Percentiles rank a stretch among this genome's conserved stretches.
Conservation (phyloP, 2,113 vertebrate genomes). For the Sterrhoptilus dennistouni region DNA sequence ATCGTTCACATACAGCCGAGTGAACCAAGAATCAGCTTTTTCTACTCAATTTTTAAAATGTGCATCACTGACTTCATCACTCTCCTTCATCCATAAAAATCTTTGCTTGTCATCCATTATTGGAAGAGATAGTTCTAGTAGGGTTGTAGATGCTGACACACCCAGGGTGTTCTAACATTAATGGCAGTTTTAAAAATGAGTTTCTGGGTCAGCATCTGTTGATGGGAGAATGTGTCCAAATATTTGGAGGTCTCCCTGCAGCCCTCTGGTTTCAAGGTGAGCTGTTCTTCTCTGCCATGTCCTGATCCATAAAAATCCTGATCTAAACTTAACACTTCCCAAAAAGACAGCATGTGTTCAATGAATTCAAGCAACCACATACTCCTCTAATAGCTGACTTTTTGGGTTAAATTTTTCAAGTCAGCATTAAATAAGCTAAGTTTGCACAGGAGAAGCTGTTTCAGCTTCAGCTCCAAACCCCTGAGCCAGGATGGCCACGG, state of each 20-base stretch:
- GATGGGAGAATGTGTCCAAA: neutral
- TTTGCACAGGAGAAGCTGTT: neutral
- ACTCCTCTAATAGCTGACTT: neutral
- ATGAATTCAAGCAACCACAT: neutral
- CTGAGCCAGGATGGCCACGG: neutral
- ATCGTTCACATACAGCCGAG: rapidly evolving
- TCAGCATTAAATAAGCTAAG: neutral
- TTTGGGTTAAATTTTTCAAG: neutral
- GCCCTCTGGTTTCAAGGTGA: neutral
- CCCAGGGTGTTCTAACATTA: neutral
- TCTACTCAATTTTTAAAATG: neutral
- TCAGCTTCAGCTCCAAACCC: neutral
- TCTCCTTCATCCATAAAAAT: neutral
- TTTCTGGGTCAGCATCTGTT: neutral
- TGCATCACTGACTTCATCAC: neutral
- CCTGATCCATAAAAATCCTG: neutral
- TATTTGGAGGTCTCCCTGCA: neutral
- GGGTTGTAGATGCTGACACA: neutral
- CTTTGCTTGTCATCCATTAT: neutral
- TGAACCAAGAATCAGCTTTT: neutral
- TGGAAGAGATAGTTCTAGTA: neutral
- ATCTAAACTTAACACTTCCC: neutral
- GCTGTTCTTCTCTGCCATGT: neutral
- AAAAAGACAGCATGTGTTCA: neutral
- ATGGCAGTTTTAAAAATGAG: neutral